Conservation (phyloP, 2,113 vertebrate species). For the Epinephelus cyanopodus region DNA sequence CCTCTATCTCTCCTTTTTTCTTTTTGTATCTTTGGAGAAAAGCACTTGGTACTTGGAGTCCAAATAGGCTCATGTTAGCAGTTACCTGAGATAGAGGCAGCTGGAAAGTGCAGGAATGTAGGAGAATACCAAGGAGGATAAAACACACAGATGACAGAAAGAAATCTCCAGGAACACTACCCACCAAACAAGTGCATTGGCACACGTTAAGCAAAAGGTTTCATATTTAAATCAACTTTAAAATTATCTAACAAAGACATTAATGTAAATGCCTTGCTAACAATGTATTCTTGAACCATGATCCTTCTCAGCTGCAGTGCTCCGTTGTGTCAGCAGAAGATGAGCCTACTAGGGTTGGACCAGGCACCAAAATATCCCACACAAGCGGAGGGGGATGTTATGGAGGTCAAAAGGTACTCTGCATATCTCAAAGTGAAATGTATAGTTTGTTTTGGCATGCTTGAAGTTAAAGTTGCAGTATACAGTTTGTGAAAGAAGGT, state of each 20-base stretch:
- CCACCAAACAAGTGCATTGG: not conserved
- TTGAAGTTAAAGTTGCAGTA: not conserved
- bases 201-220: no score
- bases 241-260: not conserved
- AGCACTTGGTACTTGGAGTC: constrained; percentile 36
- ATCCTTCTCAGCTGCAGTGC: constrained; percentile 17
- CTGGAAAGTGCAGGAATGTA: not conserved
- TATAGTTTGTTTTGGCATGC: not conserved
- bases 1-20: not conserved
- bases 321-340: constrained; percentile 52
- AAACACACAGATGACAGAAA: not conserved
- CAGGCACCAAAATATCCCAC: constrained; percentile 24
- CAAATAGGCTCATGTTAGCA: constrained; percentile 32
- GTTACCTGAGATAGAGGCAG: constrained; percentile 15
- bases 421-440: not conserved
- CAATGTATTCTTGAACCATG: not conserved
- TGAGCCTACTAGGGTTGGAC: constrained; percentile 31
- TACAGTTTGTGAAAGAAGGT: not conserved
- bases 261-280: not conserved
- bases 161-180: not conserved
- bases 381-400: not conserved
- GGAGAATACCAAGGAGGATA: not conserved
- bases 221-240: no score
- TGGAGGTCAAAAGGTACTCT: not conserved
- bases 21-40: constrained; percentile 27